A percentile compares a stretch with the other conserved stretches of the same genome.
phyloP scores from a whole-genome alignment of 2,797 vertebrate species.

The Paratrypauchen microcephalus region DNA sequence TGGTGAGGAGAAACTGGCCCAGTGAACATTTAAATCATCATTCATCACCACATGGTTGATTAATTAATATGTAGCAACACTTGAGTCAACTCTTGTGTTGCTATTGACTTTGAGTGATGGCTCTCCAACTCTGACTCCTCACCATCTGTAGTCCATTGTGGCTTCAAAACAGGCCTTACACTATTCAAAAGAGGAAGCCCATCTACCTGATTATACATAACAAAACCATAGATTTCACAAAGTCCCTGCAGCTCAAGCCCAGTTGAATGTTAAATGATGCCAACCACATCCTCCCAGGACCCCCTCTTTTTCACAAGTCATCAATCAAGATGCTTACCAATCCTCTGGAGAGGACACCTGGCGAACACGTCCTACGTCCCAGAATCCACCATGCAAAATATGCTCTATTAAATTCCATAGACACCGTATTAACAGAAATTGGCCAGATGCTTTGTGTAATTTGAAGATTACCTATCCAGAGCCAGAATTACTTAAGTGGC shows the following conservation, averaged over 20 bases:
- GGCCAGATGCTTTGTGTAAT: background rate
- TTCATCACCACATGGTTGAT: conserved; percentile 19
- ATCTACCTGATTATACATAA: conserved; percentile 27
- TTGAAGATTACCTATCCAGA: too few species aligned
- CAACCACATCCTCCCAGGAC: background rate
- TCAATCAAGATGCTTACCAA: conserved; percentile 46
- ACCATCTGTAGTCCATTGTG: conserved; percentile 20
- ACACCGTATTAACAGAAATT: background rate
- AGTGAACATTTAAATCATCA: conserved; percentile 16
- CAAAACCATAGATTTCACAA: conserved; percentile 20
- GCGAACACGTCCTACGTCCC: background rate
- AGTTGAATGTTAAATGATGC: background rate
- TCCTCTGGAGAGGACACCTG: background rate
- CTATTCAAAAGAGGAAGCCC: background rate
- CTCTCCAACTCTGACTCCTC: background rate
- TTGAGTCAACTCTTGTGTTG: conserved; percentile 2
- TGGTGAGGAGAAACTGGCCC: conserved; percentile 27
- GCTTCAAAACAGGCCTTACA: conserved; percentile 10
- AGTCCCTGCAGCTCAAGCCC: background rate
- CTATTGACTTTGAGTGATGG: conserved; percentile 11
- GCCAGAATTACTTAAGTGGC: background rate
- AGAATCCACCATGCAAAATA: background rate
- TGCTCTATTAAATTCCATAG: background rate
- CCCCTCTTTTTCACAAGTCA: conserved; percentile 25
- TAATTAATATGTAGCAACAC: conserved; percentile 28